Conservation (phyloP, 2,113 vertebrate genomes). For the Mormyrus lacerda region DNA sequence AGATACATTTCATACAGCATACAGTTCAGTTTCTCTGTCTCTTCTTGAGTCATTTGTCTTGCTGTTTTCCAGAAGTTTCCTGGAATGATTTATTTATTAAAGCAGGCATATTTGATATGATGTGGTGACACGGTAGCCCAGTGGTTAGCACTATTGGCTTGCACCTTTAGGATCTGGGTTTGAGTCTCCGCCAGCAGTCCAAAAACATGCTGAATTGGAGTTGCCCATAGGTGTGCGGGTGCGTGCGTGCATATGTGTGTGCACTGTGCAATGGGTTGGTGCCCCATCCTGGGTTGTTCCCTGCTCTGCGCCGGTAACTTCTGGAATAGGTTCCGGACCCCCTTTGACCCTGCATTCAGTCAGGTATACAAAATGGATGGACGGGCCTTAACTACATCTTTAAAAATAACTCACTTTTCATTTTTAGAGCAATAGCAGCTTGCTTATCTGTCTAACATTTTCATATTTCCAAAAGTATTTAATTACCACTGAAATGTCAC, state of each 20-base stretch:
- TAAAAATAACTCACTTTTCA: neutral
- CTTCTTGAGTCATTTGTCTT: neutral
- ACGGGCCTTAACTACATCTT: neutral
- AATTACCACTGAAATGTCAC: neutral
- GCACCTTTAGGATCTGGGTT: neutral
- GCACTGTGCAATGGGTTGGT: neutral
- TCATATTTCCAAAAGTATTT: neutral
- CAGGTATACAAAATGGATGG: neutral
- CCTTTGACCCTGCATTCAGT: neutral
- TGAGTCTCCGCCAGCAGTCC: neutral
- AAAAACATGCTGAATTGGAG: neutral
- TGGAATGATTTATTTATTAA: neutral
- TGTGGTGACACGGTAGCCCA: neutral
- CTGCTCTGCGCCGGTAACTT: neutral
- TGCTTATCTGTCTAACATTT: neutral
- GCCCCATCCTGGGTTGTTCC: neutral
- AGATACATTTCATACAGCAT: neutral
- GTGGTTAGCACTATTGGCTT: neutral
- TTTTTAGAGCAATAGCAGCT: neutral
- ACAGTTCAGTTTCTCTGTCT: neutral
- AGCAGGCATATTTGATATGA: neutral
- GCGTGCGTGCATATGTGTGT: neutral
- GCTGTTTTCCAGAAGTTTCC: neutral
- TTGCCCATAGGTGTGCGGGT: neutral
- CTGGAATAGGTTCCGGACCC: neutral